Evolutionary conservation across 2,113 vertebrate species (phyloP).

Genomic region (Hippocampus comes): DNA sequence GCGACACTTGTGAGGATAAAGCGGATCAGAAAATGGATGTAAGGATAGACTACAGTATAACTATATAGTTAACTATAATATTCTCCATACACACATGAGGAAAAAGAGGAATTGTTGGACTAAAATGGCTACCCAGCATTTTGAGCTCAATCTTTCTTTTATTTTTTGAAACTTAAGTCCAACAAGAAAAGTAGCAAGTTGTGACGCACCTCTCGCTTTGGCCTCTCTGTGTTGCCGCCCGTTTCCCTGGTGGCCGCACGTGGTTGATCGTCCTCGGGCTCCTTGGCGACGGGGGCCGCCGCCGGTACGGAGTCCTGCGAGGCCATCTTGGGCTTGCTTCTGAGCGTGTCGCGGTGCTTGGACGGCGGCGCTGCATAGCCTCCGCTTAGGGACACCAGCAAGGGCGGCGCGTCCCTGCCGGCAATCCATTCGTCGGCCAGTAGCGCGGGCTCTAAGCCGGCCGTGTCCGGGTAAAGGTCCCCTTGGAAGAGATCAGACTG

Average conservation of each 20-base stretch:
- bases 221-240: conserved; percentile 55
- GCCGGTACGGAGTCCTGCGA: conserved; percentile 55
- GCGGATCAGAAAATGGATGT: too few species aligned
- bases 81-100: too few species aligned
- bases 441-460: conserved; percentile 70
- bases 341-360: conserved; percentile 67
- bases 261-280: conserved; percentile 52
- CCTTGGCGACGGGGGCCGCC: conserved; percentile 28
- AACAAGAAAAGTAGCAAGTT: too few species aligned
- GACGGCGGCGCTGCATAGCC: conserved; percentile 67
- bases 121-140: too few species aligned
- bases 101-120: too few species aligned
- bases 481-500: conserved; percentile 79
- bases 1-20: too few species aligned
- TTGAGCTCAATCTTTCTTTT: too few species aligned
- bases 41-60: too few species aligned
- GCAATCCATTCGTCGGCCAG: conserved; percentile 78
- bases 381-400: conserved; percentile 70
- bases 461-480: conserved; percentile 76
- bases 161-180: too few species aligned
- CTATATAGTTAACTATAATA: too few species aligned
- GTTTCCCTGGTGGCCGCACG: conserved; percentile 37
- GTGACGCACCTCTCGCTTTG: conserved; percentile 64
- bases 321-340: conserved; percentile 56
- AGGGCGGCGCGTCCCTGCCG: conserved; percentile 69